Percentiles rank a stretch among this genome's conserved stretches.
Evolutionary conservation across 2,113 vertebrate genomes (phyloP).

Genomic region (Pogona vitticeps): DNA sequence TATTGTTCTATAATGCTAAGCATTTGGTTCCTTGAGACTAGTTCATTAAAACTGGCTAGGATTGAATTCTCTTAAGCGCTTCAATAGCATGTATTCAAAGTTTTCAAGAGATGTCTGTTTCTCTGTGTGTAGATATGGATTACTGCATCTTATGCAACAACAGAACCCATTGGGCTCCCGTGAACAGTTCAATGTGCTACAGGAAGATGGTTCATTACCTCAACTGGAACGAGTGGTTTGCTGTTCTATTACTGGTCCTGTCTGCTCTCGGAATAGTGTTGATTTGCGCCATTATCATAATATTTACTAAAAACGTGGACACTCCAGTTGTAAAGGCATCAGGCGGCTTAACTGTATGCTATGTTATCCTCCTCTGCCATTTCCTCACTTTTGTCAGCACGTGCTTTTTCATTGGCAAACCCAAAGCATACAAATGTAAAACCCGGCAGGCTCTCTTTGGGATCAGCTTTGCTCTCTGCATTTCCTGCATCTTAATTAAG

Average conservation of each 20-base stretch:
- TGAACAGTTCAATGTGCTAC: conserved; percentile 77
- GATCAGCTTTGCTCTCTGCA: conserved; percentile 85
- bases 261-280: conserved; percentile 77
- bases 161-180: conserved; percentile 80
- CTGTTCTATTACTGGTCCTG: conserved; percentile 80
- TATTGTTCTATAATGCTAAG: neutral
- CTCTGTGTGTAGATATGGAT: conserved; percentile 81
- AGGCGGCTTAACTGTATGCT: conserved; percentile 80
- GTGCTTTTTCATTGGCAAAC: conserved; percentile 82
- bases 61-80: neutral
- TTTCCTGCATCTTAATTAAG: conserved; percentile 90
- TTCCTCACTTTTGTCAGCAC: conserved; percentile 82
- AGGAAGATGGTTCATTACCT: conserved; percentile 80
- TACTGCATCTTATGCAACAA: conserved; percentile 81
- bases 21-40: neutral
- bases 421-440: conserved; percentile 80
- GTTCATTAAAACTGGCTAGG: neutral
- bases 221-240: conserved; percentile 81
- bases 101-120: conserved; percentile 15
- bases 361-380: conserved; percentile 85
- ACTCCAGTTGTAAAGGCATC: conserved; percentile 87
- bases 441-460: conserved; percentile 85
- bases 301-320: conserved; percentile 82
- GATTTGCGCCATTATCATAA: conserved; percentile 74
- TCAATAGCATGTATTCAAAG: fast-evolving